Conservation (phyloP, 2,113 vertebrate species). For the Canis aureus region DNA sequence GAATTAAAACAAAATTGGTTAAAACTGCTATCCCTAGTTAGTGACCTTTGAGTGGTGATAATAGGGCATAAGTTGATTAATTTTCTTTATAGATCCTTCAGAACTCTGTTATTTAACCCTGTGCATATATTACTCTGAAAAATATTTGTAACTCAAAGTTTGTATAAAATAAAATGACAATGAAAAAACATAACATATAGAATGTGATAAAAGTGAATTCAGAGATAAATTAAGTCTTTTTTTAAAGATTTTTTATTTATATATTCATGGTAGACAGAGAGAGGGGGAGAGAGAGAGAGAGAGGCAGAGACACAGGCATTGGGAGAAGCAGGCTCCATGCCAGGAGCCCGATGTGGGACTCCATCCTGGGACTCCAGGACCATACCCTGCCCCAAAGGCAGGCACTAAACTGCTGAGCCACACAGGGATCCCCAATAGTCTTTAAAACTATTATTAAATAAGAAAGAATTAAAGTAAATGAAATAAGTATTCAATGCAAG, state of each 20-base stretch:
- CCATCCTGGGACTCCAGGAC: too few relatives aligned
- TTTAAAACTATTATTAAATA: neutral
- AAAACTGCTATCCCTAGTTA: neutral
- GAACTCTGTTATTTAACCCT: neutral
- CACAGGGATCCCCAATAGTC: neutral
- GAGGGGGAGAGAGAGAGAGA: too few relatives aligned
- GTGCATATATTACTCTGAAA: neutral
- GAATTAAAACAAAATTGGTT: constrained; percentile 9
- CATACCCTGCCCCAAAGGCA: too few relatives aligned
- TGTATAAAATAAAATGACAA: neutral
- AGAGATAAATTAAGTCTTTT: neutral
- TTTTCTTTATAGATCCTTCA: neutral
- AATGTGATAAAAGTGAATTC: neutral
- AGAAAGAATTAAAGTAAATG: constrained; percentile 25
- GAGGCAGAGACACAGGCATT: too few relatives aligned
- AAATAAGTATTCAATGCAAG: neutral
- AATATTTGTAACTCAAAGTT: neutral
- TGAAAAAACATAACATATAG: neutral
- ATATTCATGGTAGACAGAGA: too few relatives aligned
- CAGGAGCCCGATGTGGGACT: too few relatives aligned
- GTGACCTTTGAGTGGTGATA: neutral
- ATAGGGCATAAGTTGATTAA: neutral
- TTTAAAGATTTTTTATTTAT: too few relatives aligned
- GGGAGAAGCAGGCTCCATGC: too few relatives aligned
- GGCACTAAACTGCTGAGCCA: too few relatives aligned